A percentile compares a stretch with the other conserved stretches of the same genome.
These are phyloP conservation scores for Eurypyga helias DNA, from an alignment of 2,113 vertebrate species.

Conservation along the genomic window DNA sequence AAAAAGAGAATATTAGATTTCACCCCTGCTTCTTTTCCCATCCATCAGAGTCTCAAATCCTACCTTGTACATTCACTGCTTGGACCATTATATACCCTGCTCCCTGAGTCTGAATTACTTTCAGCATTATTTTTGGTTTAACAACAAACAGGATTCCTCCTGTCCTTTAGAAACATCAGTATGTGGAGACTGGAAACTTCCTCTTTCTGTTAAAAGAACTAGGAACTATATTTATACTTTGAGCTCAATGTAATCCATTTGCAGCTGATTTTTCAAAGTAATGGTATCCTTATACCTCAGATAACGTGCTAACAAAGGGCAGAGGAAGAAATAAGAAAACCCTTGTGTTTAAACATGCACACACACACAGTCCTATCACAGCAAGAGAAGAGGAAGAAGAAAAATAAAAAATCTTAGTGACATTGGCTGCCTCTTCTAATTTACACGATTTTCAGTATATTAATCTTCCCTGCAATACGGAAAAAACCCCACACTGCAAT, in stretches of 20 bases:
- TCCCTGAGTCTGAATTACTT: not conserved
- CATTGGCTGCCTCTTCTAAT: not conserved
- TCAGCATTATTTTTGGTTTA: not conserved
- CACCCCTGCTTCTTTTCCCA: not conserved
- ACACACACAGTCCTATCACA: too few relatives aligned
- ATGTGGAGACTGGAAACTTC: not conserved
- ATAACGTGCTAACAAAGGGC: not conserved
- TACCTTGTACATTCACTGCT: not conserved
- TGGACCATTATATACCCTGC: not conserved
- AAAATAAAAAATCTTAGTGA: not conserved
- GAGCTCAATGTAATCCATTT: not conserved
- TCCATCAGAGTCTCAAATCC: not conserved
- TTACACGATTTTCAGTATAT: not conserved
- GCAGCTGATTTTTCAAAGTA: not conserved
- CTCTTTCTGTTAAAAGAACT: not conserved
- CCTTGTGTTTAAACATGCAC: not conserved
- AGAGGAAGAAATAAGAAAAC: not conserved
- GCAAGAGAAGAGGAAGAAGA: not conserved
- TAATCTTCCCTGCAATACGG: not conserved
- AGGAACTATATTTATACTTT: not conserved
- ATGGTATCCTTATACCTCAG: not conserved
- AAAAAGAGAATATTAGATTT: not conserved
- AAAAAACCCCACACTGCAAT: not conserved
- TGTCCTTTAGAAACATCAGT: not conserved
- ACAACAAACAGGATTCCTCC: not conserved